Evolutionary conservation across 1,140 invertebrate genomes (phyloP), one percentile per base, ranked within the genome.

Genomic region (Notospermus geniculatus): DNA sequence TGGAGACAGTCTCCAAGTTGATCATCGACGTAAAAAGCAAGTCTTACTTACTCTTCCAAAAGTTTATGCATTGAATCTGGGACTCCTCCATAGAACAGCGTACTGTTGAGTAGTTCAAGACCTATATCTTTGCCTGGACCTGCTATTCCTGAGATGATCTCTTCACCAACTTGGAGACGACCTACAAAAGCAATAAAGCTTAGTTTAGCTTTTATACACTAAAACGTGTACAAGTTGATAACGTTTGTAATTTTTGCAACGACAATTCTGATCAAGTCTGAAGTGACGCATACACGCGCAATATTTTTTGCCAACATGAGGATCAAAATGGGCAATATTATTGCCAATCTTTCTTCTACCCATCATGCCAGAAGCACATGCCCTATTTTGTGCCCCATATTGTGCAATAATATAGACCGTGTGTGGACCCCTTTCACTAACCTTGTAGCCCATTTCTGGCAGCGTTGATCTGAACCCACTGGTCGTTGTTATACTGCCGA

Each of bases 401-500:
- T n/a, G n/a, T n/a, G n/a, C n/a, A n/a, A n/a, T n/a, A n/a, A n/a
- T n/a, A n/a, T n/a, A n/a, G n/a, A n/a, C n/a, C 5, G n/a, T 22
- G n/a, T 36, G 4, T 36, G 4, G 4, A 15, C 32, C 32, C 5
- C 5, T 36, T 36, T 36, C 32, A 7, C 25, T 50, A 7, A 27
- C 25, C 25, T 50, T 22, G n/a, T 50, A 50, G 25, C 25, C 53
- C 46, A 22, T 67, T 70, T 46, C 71, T 68, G 57, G 74, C 67
- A 45, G 91, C 89, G 69, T 89, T 87, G 2, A 95, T 85, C 65
- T 86, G 87, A 0, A 89, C 87, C 85, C 90, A 90, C 62, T 88
- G 85, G 5, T 92, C 93, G 59, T 85, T 89, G 72, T 95, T 95
- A 74, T 92, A 90, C 61, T 87, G 87, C 17, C 87, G 85, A 0